Conservation (phyloP, 2,888 invertebrate species). For the Aphodius granarius region DNA sequence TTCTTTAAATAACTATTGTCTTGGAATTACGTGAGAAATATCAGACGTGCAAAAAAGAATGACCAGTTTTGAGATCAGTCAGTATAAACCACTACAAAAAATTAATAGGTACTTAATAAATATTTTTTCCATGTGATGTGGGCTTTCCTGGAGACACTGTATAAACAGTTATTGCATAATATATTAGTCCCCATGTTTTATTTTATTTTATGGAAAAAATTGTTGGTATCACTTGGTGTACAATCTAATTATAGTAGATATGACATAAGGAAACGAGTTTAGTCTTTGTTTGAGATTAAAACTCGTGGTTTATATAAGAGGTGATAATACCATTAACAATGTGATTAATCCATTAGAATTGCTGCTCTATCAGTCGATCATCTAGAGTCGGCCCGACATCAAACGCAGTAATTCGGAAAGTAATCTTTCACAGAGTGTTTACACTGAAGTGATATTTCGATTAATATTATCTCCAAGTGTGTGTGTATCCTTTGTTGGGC, state of each 20-base stretch:
- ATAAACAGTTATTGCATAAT: too few species aligned
- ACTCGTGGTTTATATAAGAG: background rate
- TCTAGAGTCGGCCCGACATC: background rate
- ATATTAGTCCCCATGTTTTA: too few species aligned
- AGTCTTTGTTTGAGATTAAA: background rate
- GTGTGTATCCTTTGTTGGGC: background rate
- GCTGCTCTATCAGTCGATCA: background rate
- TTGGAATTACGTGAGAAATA: too few species aligned
- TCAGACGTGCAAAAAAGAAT: too few species aligned
- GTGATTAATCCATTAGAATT: constrained; percentile 11
- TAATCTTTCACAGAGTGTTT: constrained; percentile 7
- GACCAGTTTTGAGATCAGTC: too few species aligned
- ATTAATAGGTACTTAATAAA: too few species aligned
- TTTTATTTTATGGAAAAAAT: background rate
- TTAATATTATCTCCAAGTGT: background rate
- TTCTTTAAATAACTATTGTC: too few species aligned
- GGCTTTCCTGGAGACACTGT: too few species aligned
- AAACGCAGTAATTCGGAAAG: constrained; percentile 2
- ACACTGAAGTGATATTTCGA: background rate
- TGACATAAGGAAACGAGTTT: background rate
- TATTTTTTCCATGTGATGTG: too few species aligned
- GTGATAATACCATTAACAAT: constrained; percentile 7
- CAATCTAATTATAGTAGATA: background rate
- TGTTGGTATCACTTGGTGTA: background rate
- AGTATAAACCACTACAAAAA: too few species aligned